Evolutionary conservation across 2,888 invertebrate genomes (phyloP).

Genomic region (Doris montereyensis): DNA sequence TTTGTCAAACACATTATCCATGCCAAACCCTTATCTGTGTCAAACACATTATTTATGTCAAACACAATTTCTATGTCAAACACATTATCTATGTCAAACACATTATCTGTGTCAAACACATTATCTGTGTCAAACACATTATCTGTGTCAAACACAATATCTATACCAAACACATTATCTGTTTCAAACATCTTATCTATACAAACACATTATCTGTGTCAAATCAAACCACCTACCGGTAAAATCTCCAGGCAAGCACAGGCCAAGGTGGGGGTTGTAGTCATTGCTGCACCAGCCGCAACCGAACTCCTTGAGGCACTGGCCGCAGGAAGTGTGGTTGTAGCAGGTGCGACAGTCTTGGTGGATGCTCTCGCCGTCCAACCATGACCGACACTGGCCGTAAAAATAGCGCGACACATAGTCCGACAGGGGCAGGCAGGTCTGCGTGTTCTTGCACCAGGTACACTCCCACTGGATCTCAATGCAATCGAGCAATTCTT

Average conservation of each 20-base stretch:
- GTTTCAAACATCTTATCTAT: too few relatives aligned
- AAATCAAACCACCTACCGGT: constrained; percentile 53
- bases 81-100: too few relatives aligned
- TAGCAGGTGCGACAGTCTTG: constrained; percentile 65
- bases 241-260: constrained; percentile 69
- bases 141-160: too few relatives aligned
- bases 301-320: constrained; percentile 85
- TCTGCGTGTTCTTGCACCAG: constrained; percentile 92
- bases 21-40: too few relatives aligned
- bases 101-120: too few relatives aligned
- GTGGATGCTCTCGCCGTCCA: constrained; percentile 77
- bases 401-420: constrained; percentile 95
- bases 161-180: too few relatives aligned
- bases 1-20: too few relatives aligned
- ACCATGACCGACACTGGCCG: constrained; percentile 93
- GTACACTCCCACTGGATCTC: constrained; percentile 88
- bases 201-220: too few relatives aligned
- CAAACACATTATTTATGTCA: too few relatives aligned
- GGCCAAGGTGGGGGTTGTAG: constrained; percentile 89
- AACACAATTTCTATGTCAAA: too few relatives aligned
- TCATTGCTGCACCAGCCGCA: constrained; percentile 96
- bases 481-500: constrained; percentile 78
- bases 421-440: constrained; percentile 95
- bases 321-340: constrained; percentile 60
- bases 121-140: too few relatives aligned